A percentile compares a stretch with the other conserved stretches of the same genome.
These are phyloP conservation scores for Dorcus hopei DNA, from an alignment of 2,888 invertebrate genomes.

Conservation along the genomic window DNA sequence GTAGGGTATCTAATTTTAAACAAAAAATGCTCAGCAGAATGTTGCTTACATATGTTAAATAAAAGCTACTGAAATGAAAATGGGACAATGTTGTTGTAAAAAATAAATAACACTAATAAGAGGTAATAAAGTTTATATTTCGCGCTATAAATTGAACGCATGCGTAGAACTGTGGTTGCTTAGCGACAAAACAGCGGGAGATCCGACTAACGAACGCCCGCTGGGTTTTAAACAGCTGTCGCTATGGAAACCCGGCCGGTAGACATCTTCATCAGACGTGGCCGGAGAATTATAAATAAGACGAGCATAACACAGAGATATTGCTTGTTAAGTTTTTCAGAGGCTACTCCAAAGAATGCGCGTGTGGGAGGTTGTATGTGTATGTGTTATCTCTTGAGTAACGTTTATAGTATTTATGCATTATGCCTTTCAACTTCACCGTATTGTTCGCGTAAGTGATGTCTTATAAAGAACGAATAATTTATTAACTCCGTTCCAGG, in stretches of 20 bases:
- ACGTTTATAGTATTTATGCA: slow-evolving; percentile 26
- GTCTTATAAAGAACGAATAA: slow-evolving; percentile 22
- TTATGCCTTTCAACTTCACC: slow-evolving; percentile 24
- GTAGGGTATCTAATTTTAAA: too few species aligned
- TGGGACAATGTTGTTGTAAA: too few species aligned
- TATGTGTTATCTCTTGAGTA: slow-evolving; percentile 25
- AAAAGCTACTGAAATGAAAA: too few species aligned
- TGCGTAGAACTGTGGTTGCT: slow-evolving; percentile 13
- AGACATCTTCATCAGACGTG: slow-evolving; percentile 48
- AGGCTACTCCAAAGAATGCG: slow-evolving; percentile 33
- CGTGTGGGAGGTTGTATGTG: slow-evolving; percentile 28
- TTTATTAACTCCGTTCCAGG: slow-evolving; percentile 13
- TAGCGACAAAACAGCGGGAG: slow-evolving; percentile 34
- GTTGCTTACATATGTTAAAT: too few species aligned
- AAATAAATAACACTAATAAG: too few species aligned
- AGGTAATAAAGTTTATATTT: neutral
- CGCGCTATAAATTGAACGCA: slow-evolving; percentile 6
- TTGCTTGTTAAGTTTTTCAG: slow-evolving; percentile 39
- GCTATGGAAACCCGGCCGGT: slow-evolving; percentile 44
- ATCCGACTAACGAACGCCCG: slow-evolving; percentile 42
- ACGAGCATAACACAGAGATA: slow-evolving; percentile 42
- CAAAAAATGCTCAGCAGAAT: too few species aligned
- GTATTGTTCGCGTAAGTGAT: slow-evolving; percentile 27
- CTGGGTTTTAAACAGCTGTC: slow-evolving; percentile 46
- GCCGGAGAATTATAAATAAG: slow-evolving; percentile 45